Evolutionary conservation across 2,113 vertebrate species (phyloP).

Genomic region (Cyanoliseus patagonus): DNA sequence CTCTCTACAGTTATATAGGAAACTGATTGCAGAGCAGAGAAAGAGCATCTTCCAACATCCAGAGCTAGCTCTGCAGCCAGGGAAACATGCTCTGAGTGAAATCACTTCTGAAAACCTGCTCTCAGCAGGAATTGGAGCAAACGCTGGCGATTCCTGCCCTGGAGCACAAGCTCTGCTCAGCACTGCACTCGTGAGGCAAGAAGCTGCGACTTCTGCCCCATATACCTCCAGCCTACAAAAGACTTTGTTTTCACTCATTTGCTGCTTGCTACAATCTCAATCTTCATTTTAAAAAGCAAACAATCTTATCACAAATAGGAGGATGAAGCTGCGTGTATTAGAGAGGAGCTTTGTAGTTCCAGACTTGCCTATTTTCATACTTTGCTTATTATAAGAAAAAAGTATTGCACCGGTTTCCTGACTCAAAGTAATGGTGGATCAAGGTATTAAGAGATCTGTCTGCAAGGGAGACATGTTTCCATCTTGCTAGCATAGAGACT

Average conservation of each 20-base stretch:
- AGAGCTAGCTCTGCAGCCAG: neutral
- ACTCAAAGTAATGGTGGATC: neutral
- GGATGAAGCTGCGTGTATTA: neutral
- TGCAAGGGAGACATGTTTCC: neutral
- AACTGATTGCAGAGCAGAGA: neutral
- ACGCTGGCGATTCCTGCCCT: neutral
- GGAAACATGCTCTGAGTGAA: neutral
- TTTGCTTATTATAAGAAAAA: neutral
- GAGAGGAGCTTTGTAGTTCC: neutral
- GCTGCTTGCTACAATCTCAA: neutral
- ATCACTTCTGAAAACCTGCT: neutral
- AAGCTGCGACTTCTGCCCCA: neutral
- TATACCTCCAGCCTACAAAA: neutral
- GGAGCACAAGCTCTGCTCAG: neutral
- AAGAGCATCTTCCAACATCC: neutral
- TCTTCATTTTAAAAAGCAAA: neutral
- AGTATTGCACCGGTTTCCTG: neutral
- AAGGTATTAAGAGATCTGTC: constrained; percentile 1
- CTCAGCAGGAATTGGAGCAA: neutral
- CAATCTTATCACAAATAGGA: neutral
- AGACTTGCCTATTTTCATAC: neutral
- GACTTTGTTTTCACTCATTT: neutral
- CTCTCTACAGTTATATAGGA: neutral
- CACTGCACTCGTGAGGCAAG: constrained; percentile 34
- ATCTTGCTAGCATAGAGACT: constrained; percentile 50